A percentile compares a stretch with the other conserved stretches of the same genome.
Conservation (phyloP, 1,140 invertebrate genomes). For the Cydia fagiglandana region DNA sequence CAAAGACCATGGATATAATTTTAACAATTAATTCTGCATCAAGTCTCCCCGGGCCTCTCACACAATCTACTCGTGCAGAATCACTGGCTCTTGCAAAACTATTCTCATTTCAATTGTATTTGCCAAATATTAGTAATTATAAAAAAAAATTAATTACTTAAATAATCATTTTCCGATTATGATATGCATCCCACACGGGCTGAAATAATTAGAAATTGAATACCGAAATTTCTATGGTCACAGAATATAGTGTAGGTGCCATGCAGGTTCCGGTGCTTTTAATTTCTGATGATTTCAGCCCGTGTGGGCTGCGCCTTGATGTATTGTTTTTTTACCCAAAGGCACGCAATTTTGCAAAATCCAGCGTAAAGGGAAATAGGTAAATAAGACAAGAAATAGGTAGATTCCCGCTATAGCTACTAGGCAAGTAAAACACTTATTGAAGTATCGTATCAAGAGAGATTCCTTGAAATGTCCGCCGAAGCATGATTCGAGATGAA, state of each 20-base stretch:
- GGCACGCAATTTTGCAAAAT: constrained; percentile 56
- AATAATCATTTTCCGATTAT: too few species aligned
- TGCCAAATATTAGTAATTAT: too few species aligned
- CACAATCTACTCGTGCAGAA: constrained; percentile 70
- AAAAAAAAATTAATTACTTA: too few species aligned
- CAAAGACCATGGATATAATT: constrained; percentile 48
- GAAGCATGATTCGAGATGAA: constrained; percentile 33
- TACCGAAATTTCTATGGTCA: too few species aligned
- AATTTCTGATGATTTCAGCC: too few species aligned
- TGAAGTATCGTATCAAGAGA: constrained; percentile 57
- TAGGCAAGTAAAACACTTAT: constrained; percentile 75
- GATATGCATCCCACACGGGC: too few species aligned
- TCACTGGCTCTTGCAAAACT: constrained; percentile 60
- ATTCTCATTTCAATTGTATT: constrained; percentile 27
- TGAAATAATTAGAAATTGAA: too few species aligned
- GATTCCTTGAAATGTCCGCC: constrained; percentile 69
- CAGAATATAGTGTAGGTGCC: too few species aligned
- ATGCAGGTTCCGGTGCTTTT: too few species aligned
- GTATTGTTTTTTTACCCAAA: too few species aligned
- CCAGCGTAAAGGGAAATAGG: constrained; percentile 62
- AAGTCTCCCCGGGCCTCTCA: constrained; percentile 61
- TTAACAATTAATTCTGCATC: background rate
- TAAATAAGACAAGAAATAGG: constrained; percentile 60
- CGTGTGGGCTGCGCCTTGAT: too few species aligned
- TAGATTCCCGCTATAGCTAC: constrained; percentile 76